Evolutionary conservation across 2,888 invertebrate genomes (phyloP), one percentile per base, ranked within the genome.

Genomic region (Oscheius myriophilus): DNA sequence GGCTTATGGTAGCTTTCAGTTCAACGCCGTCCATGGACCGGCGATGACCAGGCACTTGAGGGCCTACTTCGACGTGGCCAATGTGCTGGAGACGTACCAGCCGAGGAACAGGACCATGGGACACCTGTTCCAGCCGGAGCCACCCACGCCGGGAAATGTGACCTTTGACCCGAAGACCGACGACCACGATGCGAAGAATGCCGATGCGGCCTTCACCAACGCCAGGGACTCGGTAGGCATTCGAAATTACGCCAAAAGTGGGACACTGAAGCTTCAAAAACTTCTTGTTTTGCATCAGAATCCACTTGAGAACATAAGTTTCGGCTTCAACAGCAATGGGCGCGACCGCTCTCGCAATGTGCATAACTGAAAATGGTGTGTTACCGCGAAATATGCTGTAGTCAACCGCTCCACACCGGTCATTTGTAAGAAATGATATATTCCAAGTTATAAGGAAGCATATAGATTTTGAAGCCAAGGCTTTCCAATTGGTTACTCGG

Each of bases 1-100:
- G 23, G 21, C 45, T 42, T 55, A 12, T 25, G 26, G 43, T 25
- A n/a, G 41, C 21, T 68, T 72, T 66, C 64, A 80, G 76, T 83
- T 82, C 81, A 69, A 72, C 45, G 62, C 58, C 23, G 57, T 82
- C 12, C 79, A 83, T 58, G 70, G 73, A 18, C 41, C 68, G 12
- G 70, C 75, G 21, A 70, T 83, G 68, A 80, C 82, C 0, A 66
- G 80, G 12, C 70, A 61, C 14, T 67, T 70, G 45, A 77, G 81
- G 18, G 81, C 83, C 18, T 76, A 69, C 61, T 83, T 83, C 73
- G 82, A 83, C 68, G 82, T 82, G 42, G 78, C 75, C 25, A 83
- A 83, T 69, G 79, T 83, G 41, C 73, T 83, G 54, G 77, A 82
- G 63, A 83, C 83, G 26, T 83, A 83, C 59, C 83, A 83, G 71